Conservation (phyloP, 2,113 vertebrate species). For the Patagioenas fasciata region DNA sequence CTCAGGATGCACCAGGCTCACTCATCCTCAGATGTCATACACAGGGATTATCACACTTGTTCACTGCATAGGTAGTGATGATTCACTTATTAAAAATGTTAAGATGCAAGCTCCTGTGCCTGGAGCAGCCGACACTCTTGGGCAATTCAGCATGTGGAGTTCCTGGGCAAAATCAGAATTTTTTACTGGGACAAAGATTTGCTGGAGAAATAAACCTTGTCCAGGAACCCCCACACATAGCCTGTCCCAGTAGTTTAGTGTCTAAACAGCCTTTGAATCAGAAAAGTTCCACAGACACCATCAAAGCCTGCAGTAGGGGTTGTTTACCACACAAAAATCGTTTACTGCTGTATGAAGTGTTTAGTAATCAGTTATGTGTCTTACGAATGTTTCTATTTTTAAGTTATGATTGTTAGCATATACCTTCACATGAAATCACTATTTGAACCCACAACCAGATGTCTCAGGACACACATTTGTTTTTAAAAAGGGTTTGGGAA, state of each 20-base stretch:
- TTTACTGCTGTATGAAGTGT: background rate
- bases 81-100: background rate
- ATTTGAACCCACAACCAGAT: background rate
- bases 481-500: background rate
- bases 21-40: too few relatives aligned
- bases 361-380: background rate
- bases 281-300: background rate
- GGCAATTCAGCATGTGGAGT: background rate
- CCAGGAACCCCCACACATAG: background rate
- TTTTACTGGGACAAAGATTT: background rate
- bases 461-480: background rate
- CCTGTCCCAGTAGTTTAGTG: background rate
- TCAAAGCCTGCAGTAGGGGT: background rate
- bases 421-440: background rate
- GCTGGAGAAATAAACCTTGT: background rate
- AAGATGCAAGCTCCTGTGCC: background rate
- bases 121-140: background rate
- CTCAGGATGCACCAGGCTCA: background rate
- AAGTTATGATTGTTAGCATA: background rate
- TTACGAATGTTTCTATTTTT: background rate
- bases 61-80: background rate
- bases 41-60: fast-evolving
- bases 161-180: background rate
- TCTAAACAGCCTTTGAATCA: background rate
- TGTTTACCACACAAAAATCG: background rate